phyloP scores from a whole-genome alignment of 2,797 vertebrate genomes.

The Chrosomus eos region DNA sequence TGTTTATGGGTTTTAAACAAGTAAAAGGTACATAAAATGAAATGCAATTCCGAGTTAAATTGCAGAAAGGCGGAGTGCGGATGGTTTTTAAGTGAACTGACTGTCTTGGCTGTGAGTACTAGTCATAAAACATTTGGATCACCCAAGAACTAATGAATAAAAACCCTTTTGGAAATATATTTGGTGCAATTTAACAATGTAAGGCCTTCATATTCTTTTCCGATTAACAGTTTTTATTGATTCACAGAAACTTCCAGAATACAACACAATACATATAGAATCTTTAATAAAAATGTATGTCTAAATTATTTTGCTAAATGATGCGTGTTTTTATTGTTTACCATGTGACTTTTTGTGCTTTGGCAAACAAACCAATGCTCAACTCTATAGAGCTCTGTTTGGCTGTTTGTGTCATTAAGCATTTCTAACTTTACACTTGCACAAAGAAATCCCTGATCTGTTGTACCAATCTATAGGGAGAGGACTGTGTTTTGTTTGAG shows the following conservation, averaged over 20 bases:
- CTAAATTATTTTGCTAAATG: background rate
- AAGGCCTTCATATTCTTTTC: background rate
- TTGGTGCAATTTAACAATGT: background rate
- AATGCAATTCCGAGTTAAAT: slow-evolving; percentile 52
- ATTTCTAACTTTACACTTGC: slow-evolving; percentile 47
- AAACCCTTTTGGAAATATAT: background rate
- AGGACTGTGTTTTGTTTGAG: slow-evolving; percentile 32
- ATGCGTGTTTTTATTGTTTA: background rate
- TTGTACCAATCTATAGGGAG: slow-evolving; percentile 7
- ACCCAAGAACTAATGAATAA: background rate
- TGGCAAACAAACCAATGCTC: slow-evolving; percentile 3
- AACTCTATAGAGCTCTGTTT: slow-evolving; percentile 35
- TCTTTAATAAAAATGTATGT: background rate
- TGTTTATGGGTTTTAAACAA: slow-evolving; percentile 59
- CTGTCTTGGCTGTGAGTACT: slow-evolving; percentile 20
- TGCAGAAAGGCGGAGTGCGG: slow-evolving; percentile 51
- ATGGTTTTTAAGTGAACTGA: slow-evolving; percentile 47
- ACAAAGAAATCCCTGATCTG: slow-evolving; percentile 37
- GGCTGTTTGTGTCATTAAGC: slow-evolving; percentile 14
- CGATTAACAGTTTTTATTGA: too few species aligned
- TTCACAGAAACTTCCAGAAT: too few species aligned
- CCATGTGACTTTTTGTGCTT: background rate
- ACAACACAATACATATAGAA: too few species aligned
- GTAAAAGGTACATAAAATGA: slow-evolving; percentile 49
- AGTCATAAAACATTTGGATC: slow-evolving; percentile 27